These are phyloP conservation scores for Leptogaster cylindrica DNA, from an alignment of 2,888 invertebrate genomes.

Conservation along the genomic window DNA sequence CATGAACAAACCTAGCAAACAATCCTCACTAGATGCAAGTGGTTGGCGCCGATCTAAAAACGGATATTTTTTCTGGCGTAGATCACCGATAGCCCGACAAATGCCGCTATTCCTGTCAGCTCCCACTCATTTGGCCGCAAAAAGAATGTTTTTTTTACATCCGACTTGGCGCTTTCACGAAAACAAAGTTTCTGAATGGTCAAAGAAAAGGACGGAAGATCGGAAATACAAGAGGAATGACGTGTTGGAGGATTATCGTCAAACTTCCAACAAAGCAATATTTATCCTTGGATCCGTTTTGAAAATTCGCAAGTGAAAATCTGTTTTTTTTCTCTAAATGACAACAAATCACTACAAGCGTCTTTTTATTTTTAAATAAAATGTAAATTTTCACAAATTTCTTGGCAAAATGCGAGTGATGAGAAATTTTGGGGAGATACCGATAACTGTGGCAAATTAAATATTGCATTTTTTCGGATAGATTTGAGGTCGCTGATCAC, in stretches of 20 bases:
- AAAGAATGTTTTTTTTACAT: not conserved
- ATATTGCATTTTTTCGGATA: too few species aligned
- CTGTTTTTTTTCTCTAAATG: too few species aligned
- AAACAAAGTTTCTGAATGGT: not conserved
- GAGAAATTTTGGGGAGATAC: too few species aligned
- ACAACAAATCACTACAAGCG: too few species aligned
- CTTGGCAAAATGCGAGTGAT: not conserved
- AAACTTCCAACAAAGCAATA: too few species aligned
- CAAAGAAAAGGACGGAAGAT: not conserved
- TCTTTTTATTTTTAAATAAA: not conserved
- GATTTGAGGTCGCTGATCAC: too few species aligned
- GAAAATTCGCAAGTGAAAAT: too few species aligned
- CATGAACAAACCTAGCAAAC: not conserved
- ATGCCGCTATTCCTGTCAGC: not conserved
- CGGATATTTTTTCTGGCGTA: not conserved
- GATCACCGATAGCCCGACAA: not conserved
- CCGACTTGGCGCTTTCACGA: not conserved
- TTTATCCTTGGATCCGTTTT: not conserved
- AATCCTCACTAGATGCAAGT: not conserved
- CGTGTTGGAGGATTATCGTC: not conserved
- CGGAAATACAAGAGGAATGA: not conserved
- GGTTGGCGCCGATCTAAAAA: not conserved
- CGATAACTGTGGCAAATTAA: too few species aligned
- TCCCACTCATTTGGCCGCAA: not conserved
- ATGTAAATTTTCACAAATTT: not conserved